Percentiles rank a stretch among this genome's conserved stretches.
Evolutionary conservation across 2,113 vertebrate genomes (phyloP).

Genomic region (Macquaria ambigua): DNA sequence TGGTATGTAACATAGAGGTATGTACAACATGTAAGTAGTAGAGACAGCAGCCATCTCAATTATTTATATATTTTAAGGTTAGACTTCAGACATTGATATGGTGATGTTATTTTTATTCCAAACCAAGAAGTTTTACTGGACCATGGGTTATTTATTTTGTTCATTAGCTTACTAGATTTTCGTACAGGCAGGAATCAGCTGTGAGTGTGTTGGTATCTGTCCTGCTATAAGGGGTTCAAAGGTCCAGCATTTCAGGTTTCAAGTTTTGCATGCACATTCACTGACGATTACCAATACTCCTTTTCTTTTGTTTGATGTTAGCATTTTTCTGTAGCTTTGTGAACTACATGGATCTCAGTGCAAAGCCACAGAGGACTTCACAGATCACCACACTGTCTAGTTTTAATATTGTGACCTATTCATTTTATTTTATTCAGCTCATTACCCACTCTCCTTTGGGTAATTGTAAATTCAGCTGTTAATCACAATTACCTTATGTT

Average conservation of each 20-base stretch:
- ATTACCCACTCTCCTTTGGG: constrained; percentile 14
- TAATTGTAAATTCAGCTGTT: constrained; percentile 36
- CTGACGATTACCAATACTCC: background rate
- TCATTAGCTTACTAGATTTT: background rate
- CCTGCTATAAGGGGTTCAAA: background rate
- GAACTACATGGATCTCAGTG: background rate
- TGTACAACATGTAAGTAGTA: background rate
- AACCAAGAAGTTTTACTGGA: background rate
- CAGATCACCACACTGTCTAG: constrained; percentile 3
- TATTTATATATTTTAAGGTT: background rate
- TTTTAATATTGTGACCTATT: constrained; percentile 31
- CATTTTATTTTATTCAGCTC: constrained; percentile 20
- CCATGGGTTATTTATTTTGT: background rate
- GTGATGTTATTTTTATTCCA: background rate
- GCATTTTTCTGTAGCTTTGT: background rate
- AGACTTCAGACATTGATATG: background rate
- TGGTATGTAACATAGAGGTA: background rate
- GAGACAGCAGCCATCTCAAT: background rate
- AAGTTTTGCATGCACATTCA: background rate
- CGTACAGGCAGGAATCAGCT: background rate
- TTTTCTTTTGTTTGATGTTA: background rate
- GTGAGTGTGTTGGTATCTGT: background rate
- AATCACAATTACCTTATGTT: constrained; percentile 39
- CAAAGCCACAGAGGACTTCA: constrained; percentile 1
- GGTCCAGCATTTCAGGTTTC: background rate